These are phyloP conservation scores for Archips xylosteana DNA, from an alignment of 2,888 invertebrate genomes.

Conservation along the genomic window DNA sequence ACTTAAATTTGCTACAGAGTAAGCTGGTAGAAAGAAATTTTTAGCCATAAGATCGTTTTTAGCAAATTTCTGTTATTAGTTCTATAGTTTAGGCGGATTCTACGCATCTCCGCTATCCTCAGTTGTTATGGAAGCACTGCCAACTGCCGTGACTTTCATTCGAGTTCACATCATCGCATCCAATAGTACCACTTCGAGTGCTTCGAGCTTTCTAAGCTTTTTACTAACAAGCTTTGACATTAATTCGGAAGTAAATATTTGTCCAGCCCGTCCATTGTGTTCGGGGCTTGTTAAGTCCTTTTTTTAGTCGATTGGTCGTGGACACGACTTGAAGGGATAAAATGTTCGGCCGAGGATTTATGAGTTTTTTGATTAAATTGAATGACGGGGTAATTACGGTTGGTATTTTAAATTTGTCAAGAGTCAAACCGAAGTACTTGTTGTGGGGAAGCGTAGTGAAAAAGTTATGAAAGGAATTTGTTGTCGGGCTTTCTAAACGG, in stretches of 20 bases:
- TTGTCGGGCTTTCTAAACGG: not conserved
- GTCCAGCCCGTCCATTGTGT: slow-evolving; percentile 55
- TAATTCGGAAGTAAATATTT: slow-evolving; percentile 68
- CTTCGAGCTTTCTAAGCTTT: slow-evolving; percentile 49
- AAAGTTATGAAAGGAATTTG: not conserved
- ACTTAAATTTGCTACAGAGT: too few species aligned
- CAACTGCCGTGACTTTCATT: not conserved
- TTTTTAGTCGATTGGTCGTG: slow-evolving; percentile 45
- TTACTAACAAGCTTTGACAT: slow-evolving; percentile 59
- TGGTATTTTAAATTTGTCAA: slow-evolving; percentile 1
- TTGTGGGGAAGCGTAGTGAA: not conserved
- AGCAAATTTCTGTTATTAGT: too few species aligned
- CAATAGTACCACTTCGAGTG: slow-evolving; percentile 20
- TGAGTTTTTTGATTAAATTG: slow-evolving; percentile 33
- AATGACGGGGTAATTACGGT: slow-evolving; percentile 17
- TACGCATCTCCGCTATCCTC: not conserved
- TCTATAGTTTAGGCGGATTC: too few species aligned
- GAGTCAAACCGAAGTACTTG: not conserved
- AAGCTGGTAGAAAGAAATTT: too few species aligned
- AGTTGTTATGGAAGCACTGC: not conserved
- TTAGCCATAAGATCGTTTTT: too few species aligned
- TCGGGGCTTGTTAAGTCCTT: slow-evolving; percentile 55
- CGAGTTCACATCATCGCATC: not conserved
- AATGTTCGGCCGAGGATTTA: slow-evolving; percentile 26
- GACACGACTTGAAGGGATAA: slow-evolving; percentile 25